Percentiles rank a stretch among this genome's conserved stretches.
phyloP scores from a whole-genome alignment of 2,888 invertebrate genomes.

The Chymomyza caudatula region DNA sequence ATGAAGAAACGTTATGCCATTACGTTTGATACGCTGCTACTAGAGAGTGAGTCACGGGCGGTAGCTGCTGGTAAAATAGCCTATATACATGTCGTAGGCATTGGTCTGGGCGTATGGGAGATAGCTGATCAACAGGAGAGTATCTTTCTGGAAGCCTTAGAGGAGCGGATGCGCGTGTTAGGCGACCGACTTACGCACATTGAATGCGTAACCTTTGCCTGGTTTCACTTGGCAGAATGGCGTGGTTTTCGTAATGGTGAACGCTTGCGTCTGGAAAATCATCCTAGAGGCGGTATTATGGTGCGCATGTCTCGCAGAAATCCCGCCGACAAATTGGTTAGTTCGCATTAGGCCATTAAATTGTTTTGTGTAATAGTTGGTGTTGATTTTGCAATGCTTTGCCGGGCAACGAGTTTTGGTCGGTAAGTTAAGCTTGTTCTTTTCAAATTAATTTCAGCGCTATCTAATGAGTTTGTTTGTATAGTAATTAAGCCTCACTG shows the following conservation, averaged over 20 bases:
- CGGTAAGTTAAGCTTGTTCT: slow-evolving; percentile 65
- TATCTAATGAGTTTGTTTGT: too few relatives aligned
- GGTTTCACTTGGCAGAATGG: slow-evolving; percentile 67
- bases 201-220: slow-evolving; percentile 52
- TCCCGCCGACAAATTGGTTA: slow-evolving; percentile 79
- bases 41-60: slow-evolving; percentile 83
- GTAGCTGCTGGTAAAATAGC: slow-evolving; percentile 79
- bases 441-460: background rate
- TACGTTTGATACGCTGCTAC: slow-evolving; percentile 81
- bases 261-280: slow-evolving; percentile 47
- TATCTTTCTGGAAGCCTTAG: slow-evolving; percentile 82
- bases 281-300: slow-evolving; percentile 78
- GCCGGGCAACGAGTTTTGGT: slow-evolving; percentile 87
- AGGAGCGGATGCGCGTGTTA: slow-evolving; percentile 80
- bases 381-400: slow-evolving; percentile 79
- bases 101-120: slow-evolving; percentile 84
- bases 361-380: background rate
- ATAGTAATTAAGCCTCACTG: too few relatives aligned
- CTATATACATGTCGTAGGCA: slow-evolving; percentile 83
- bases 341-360: background rate
- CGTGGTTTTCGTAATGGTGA: slow-evolving; percentile 79
- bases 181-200: slow-evolving; percentile 32
- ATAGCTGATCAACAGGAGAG: slow-evolving; percentile 81
- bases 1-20: slow-evolving; percentile 79
- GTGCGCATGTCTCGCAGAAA: slow-evolving; percentile 80